Base-by-base conservation (phyloP, 2,888 invertebrate species). In the Globia sparganii region DNA sequence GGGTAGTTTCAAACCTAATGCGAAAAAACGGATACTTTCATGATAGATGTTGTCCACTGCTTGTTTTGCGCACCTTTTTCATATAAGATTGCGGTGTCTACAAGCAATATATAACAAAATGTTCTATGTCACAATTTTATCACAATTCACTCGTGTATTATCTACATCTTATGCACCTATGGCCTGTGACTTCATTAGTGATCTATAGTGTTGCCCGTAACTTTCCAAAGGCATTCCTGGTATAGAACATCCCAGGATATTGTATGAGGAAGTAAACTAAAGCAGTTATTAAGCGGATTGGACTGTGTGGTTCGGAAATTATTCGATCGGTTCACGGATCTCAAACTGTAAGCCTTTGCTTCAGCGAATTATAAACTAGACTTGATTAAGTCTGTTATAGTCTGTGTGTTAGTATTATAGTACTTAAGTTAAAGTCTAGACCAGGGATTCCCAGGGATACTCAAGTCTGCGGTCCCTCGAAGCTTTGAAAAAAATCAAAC, bases 281-380 rank as follows among this genome's bases (percentile, higher is more conserved):
- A 70, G 25, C n/a, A n/a, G 62, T 49, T 46, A 56, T 15, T 70
- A 77, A 70, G 56, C 62, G 46, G 77, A 77, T 77, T 46, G 56
- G 77, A 15, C 37, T 31, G 5, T 62, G 15, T 56, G 49, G 37
- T 40, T 13, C 37, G 71, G 71, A 71, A 64, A 77, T 58, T 49
- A 64, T 64, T 58, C 31, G 18, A 77, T 70, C 53, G 37, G 62
- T 70, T 77, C 31, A 76, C 34, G 46, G 70, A 56, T 56, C 28
- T 37, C 21, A 49, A 77, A 77, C 77, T 59, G 1, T 59, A 72
- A 72, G 78, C 72, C 31, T 71, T 65, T 21, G 61, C 78, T 74
- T 34, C 40, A 34, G 21, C 18, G 56, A 58, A 78, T 78, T 74
- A 68, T 40, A 31, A 78, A 73, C 53, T 73, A 34, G 11, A 53